Percentiles rank a stretch among this genome's conserved stretches.
phyloP scores from a whole-genome alignment of 2,797 vertebrate genomes.

The Lepus oiostolus region DNA sequence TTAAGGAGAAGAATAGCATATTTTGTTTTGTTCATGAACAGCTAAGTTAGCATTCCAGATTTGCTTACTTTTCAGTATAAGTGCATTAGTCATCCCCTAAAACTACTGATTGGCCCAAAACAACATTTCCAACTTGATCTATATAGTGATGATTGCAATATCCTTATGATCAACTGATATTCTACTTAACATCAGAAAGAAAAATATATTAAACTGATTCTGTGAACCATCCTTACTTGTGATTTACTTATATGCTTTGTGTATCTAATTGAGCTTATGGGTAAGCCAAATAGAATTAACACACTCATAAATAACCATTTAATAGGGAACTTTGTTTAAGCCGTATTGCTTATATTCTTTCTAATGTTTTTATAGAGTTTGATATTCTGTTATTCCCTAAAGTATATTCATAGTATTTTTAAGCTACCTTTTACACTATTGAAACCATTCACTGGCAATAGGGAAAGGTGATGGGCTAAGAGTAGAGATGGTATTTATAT shows the following conservation, averaged over 20 bases:
- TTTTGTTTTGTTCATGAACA: conserved; percentile 61
- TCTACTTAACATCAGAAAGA: conserved; percentile 46
- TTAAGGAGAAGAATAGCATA: conserved; percentile 52
- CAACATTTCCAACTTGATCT: conserved; percentile 49
- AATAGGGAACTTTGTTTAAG: conserved; percentile 34
- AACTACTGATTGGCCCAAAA: conserved; percentile 39
- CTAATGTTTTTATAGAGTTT: conserved; percentile 15
- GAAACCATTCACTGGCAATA: conserved; percentile 24
- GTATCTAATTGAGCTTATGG: not conserved
- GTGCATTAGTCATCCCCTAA: conserved; percentile 21
- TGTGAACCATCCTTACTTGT: conserved; percentile 47
- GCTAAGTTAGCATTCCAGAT: conserved; percentile 15
- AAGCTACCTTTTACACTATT: not conserved
- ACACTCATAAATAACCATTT: conserved; percentile 31
- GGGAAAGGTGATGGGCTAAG: not conserved
- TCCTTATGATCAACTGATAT: not conserved
- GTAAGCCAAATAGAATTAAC: conserved; percentile 50
- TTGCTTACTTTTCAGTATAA: not conserved
- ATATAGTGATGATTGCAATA: conserved; percentile 29
- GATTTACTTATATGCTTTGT: conserved; percentile 45
- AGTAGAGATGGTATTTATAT: conserved; percentile 25
- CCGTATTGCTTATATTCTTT: conserved; percentile 22
- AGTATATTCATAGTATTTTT: conserved; percentile 31
- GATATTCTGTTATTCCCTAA: not conserved
- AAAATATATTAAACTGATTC: conserved; percentile 15